A percentile compares a stretch with the other conserved stretches of the same genome.
phyloP scores from a whole-genome alignment of 2,888 invertebrate species.

The Lycocerus yunnanus region DNA sequence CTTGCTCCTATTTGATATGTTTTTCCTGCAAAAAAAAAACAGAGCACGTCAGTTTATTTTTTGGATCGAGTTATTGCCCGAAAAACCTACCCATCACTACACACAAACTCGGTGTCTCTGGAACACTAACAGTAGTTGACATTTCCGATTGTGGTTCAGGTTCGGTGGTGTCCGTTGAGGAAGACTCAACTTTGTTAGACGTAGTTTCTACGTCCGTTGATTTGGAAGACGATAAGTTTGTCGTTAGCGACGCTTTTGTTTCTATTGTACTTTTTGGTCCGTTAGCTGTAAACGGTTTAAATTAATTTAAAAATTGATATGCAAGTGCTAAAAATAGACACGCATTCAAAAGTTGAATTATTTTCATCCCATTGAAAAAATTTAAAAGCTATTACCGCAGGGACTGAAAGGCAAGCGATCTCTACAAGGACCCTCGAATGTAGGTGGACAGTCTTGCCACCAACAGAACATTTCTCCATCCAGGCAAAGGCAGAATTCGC shows the following conservation, averaged over 20 bases:
- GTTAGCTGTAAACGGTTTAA: constrained; percentile 13
- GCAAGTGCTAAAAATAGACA: neutral
- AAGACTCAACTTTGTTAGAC: constrained; percentile 29
- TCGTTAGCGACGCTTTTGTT: constrained; percentile 19
- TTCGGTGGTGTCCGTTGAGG: constrained; percentile 24
- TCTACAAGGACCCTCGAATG: constrained; percentile 54
- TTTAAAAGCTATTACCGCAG: constrained; percentile 50
- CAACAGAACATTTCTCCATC: constrained; percentile 70
- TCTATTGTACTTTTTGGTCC: constrained; percentile 20
- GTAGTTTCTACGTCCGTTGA: constrained; percentile 1
- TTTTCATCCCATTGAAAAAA: neutral
- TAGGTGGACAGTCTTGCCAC: constrained; percentile 66
- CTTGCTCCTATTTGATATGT: constrained; percentile 68
- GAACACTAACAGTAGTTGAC: constrained; percentile 33
- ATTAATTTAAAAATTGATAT: neutral
- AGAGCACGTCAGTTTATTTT: neutral
- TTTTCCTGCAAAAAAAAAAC: constrained; percentile 54
- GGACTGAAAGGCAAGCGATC: constrained; percentile 54
- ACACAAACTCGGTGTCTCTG: constrained; percentile 50
- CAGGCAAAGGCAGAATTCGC: constrained; percentile 67
- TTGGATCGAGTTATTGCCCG: neutral
- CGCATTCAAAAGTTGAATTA: neutral
- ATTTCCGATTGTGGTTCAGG: constrained; percentile 14
- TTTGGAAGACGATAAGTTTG: constrained; percentile 22
- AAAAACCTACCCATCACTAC: constrained; percentile 56